Evolutionary conservation across 35 echinoderm and acorn worm genomes (phyloP).

Genomic region (Hemicentrotus pulcherrimus): DNA sequence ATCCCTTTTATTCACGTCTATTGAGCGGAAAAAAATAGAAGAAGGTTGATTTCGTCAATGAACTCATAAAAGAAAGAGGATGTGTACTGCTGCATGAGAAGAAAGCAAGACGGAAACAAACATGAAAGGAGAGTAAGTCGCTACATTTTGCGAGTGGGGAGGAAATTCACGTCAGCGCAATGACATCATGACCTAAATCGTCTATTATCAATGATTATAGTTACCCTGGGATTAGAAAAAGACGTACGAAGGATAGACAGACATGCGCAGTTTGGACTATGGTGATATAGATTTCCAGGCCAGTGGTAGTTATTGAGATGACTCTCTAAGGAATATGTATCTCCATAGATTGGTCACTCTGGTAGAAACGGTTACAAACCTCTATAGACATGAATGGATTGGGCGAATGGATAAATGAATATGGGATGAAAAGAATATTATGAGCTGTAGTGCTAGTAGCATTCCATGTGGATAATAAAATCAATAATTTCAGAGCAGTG

Average conservation of each 20-base stretch:
- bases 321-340: background rate
- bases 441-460: too few relatives aligned
- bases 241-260: background rate
- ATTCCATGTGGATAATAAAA: too few relatives aligned
- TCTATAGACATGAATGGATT: background rate
- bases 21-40: background rate
- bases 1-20: background rate
- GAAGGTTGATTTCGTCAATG: constrained; percentile 13
- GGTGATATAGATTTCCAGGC: background rate
- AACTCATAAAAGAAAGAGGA: background rate
- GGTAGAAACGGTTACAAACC: background rate
- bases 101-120: background rate
- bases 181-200: background rate
- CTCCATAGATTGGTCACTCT: background rate
- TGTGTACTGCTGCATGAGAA: background rate
- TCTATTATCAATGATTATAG: background rate
- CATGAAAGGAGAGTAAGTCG: background rate
- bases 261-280: background rate
- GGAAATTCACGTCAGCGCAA: background rate
- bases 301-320: background rate
- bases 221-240: background rate
- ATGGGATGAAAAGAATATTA: too few relatives aligned
- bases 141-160: background rate
- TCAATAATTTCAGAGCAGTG: too few relatives aligned
- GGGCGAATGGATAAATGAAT: background rate